Base-by-base conservation (phyloP, 2,888 invertebrate species). In the Caenorhabditis sp. region DNA sequence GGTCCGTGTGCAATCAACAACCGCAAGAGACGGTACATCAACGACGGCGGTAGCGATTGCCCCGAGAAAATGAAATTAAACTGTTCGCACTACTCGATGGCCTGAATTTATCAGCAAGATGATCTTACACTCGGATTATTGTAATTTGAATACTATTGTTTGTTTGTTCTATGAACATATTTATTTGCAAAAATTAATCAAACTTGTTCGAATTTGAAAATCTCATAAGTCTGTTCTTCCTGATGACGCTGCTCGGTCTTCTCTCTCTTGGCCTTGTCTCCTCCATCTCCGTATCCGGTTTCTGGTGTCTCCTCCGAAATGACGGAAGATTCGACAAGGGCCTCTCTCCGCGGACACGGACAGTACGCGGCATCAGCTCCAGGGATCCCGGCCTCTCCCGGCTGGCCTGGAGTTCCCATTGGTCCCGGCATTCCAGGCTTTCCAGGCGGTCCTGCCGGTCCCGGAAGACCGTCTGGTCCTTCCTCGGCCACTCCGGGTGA, bases 401-500 rank as follows among this genome's bases (percentile, higher is more conserved):
- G 68, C 37, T 59, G 53, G 59, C 83, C 83, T 8, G 81, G 77
- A 32, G 73, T 71, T 59, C 83, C 83, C 61, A 76, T 56, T 24
- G 78, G 63, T 48, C 83, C 83, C 0, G 81, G 80, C 73, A 80
- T 78, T 73, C 83, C 83, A 13, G 77, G 75, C 55, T 70, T 78
- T 59, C 83, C 83, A 20, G 81, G 72, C 9, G 76, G 71, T 56
- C 83, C 83, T 2, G 63, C 76, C 20, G 81, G 80, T 32, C 83
- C 83, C 9, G 83, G 83, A 13, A 83, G 58, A 26, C 83, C 83
- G 53, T 83, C 83, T 2, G 83, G 83, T 52, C 83, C 83, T 55
- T 83, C 83, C 72, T 83, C 83, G 8, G 83, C 83, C 13, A 80
- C 80, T 65, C 83, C 83, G 0, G 66, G 55, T 20, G 73, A 59